Evolutionary conservation across 2,888 invertebrate species (phyloP).

Genomic region (Chrysina gloriosa): DNA sequence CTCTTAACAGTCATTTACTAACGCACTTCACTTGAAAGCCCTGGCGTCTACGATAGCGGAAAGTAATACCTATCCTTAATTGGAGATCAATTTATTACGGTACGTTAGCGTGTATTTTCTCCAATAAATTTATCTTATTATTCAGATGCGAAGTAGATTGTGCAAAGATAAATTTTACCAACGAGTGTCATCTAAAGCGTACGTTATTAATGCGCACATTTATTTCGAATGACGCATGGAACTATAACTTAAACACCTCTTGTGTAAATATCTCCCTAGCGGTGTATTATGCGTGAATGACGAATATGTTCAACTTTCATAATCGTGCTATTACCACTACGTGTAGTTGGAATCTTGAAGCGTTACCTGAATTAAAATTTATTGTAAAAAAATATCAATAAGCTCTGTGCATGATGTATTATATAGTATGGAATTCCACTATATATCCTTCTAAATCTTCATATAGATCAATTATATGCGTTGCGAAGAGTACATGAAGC

Average conservation of each 20-base stretch:
- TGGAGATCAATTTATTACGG: background rate
- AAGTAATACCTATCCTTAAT: background rate
- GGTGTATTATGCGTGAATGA: background rate
- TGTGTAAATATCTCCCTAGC: background rate
- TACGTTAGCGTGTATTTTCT: background rate
- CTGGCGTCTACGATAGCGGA: background rate
- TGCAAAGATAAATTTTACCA: background rate
- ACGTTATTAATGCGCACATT: background rate
- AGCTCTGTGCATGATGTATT: too few species aligned
- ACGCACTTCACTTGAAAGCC: background rate
- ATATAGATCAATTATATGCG: too few species aligned
- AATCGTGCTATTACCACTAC: too few species aligned
- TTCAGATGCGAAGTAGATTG: background rate
- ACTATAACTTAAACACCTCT: background rate
- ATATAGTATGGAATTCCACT: too few species aligned
- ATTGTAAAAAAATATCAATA: too few species aligned
- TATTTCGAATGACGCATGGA: background rate
- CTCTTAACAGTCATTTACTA: background rate
- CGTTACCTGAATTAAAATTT: too few species aligned
- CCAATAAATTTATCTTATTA: background rate
- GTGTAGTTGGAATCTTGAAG: too few species aligned
- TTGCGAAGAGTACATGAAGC: too few species aligned
- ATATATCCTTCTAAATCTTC: too few species aligned
- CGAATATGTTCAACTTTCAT: too few species aligned
- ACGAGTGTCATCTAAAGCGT: background rate